Conservation (phyloP, 2,888 invertebrate genomes). For the Oscheius sp. region DNA sequence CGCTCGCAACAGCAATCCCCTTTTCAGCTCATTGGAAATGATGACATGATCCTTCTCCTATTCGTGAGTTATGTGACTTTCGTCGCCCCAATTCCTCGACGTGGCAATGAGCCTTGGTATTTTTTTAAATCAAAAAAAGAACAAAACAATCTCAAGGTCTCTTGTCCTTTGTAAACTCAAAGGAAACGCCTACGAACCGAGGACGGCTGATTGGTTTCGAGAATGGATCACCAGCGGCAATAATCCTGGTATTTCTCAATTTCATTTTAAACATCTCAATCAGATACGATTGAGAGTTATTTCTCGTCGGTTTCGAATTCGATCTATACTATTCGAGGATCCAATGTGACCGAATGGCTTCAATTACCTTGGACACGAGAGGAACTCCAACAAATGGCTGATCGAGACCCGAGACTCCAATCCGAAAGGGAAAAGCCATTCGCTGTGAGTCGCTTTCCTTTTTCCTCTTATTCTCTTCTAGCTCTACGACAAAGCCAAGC, state of each 20-base stretch:
- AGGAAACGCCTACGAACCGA: constrained; percentile 56
- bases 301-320: constrained; percentile 67
- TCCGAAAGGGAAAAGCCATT: constrained; percentile 37
- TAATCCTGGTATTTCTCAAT: constrained; percentile 43
- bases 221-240: constrained; percentile 59
- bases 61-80: neutral
- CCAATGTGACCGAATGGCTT: constrained; percentile 63
- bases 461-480: constrained; percentile 21
- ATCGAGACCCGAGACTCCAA: constrained; percentile 38
- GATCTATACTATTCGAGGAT: constrained; percentile 64
- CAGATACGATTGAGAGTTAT: constrained; percentile 64
- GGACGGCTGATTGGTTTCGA: constrained; percentile 56
- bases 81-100: constrained; percentile 26
- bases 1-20: constrained; percentile 4
- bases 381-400: constrained; percentile 54
- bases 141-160: constrained; percentile 48
- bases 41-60: constrained; percentile 23
- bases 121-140: neutral
- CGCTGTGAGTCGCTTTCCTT: constrained; percentile 29
- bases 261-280: neutral
- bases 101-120: constrained; percentile 44
- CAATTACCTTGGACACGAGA: constrained; percentile 54
- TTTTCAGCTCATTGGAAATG: neutral
- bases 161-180: constrained; percentile 65
- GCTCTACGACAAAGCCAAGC: constrained; percentile 67